phyloP scores from a whole-genome alignment of 2,888 invertebrate species.

The Drosophila flavopinicola region DNA sequence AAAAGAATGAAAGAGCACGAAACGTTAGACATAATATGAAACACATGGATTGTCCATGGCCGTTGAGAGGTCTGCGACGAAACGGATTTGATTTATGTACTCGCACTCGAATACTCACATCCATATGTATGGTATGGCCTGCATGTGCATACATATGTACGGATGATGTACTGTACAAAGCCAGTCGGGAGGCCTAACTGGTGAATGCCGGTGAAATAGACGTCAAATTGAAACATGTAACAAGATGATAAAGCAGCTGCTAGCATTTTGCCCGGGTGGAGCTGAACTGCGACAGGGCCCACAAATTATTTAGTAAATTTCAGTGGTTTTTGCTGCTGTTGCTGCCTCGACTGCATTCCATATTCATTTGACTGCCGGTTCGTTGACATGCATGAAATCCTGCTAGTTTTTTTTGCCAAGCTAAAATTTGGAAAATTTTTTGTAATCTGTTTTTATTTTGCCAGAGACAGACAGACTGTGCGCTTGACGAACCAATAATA shows the following conservation, averaged over 20 bases:
- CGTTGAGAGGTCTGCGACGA: constrained; percentile 35
- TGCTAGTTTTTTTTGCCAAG: constrained; percentile 22
- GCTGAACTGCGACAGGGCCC: constrained; percentile 38
- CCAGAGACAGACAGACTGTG: constrained; percentile 28
- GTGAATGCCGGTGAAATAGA: constrained; percentile 71
- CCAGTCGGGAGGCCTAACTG: constrained; percentile 33
- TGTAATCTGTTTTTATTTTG: constrained; percentile 19
- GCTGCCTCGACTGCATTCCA: constrained; percentile 54
- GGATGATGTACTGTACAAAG: background rate
- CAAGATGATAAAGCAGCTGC: constrained; percentile 70
- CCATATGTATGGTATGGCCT: constrained; percentile 2
- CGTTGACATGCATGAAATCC: constrained; percentile 70
- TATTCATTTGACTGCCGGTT: constrained; percentile 73
- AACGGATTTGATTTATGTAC: constrained; percentile 74
- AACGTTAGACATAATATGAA: constrained; percentile 68
- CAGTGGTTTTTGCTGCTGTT: constrained; percentile 33
- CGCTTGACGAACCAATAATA: constrained; percentile 74
- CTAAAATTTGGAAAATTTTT: constrained; percentile 28
- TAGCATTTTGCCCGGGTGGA: background rate
- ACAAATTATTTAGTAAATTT: constrained; percentile 76
- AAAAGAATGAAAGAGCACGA: constrained; percentile 33
- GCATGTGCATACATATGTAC: too few relatives aligned
- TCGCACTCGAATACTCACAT: constrained; percentile 5
- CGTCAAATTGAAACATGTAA: constrained; percentile 75
- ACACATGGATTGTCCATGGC: constrained; percentile 50